Base-by-base conservation (phyloP, 2,797 vertebrate species). In the Schizopygopsis pylzovi region DNA sequence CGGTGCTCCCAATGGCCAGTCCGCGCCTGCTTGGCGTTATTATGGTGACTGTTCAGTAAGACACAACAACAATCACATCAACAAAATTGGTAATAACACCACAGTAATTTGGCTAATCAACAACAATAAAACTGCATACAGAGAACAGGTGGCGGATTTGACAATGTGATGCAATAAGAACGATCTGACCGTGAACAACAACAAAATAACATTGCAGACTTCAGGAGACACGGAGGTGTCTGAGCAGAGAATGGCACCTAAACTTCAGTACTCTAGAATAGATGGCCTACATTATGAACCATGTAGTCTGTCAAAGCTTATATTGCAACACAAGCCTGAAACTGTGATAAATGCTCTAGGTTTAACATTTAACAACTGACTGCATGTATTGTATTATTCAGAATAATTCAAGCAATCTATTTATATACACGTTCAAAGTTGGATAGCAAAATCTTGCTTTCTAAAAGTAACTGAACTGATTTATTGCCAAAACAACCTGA, bases 21-120 rank as follows among this genome's bases (percentile, higher is more conserved):
- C 28, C 28, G 28, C 28, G 28, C 28, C 28, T 33, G 28, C 28
- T 33, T 28, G 2, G 2, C 2, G 45, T 70, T 54, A 54, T 25
- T 84, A 71, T n/a, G 20, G 41, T 37, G 84, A 49, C 15, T 73
- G 77, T 41, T 80, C 43, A 20, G 77, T 72, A 61, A n/a, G 63
- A 6, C 61, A 70, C 49, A 79, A 7, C 83, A 85, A 79, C 84
- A 79, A 75, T 70, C 68, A 54, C 79, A 39, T 87, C 56, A 87
- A 43, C 82, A 43, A 56, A 79, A 79, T 84, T 45, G 37, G 37
- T 84, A 67, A 45, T 81, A 63, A 65, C 81, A 79, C 52, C 56
- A 63, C 78, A n/a, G 28, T 79, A 77, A 77, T 88, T 84, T 82
- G 56, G 67, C 54, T 84, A 81, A 81, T 68, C 70, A 68, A 56